Conservation (phyloP, 1,140 invertebrate genomes). For the Magallana angulata region DNA sequence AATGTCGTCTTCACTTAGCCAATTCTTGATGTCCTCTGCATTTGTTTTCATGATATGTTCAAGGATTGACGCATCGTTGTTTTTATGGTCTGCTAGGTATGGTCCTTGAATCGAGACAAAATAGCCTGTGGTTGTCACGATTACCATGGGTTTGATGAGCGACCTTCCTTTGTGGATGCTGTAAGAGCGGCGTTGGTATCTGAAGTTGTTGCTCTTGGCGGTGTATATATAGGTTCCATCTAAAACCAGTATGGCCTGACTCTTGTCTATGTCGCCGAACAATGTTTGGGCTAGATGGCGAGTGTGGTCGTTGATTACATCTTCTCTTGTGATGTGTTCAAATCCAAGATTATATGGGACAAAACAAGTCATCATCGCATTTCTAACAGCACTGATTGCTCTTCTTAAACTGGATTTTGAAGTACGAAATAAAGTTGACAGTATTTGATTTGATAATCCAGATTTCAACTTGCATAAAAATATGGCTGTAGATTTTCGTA, state of each 20-base stretch:
- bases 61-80: too few species aligned
- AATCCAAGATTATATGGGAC: slow-evolving; percentile 39
- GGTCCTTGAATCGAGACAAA: too few species aligned
- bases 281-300: slow-evolving; percentile 38
- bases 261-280: slow-evolving; percentile 37
- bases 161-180: too few species aligned
- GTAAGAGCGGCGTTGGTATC: too few species aligned
- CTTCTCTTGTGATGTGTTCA: slow-evolving; percentile 40
- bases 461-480: slow-evolving; percentile 39
- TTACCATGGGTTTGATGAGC: too few species aligned
- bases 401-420: slow-evolving; percentile 10
- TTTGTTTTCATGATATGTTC: too few species aligned
- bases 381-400: slow-evolving; percentile 32
- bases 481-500: slow-evolving; percentile 28
- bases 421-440: slow-evolving; percentile 45
- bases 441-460: slow-evolving; percentile 39
- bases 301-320: slow-evolving; percentile 42
- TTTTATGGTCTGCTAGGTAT: too few species aligned
- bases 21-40: too few species aligned
- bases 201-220: too few species aligned
- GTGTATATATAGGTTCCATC: too few species aligned
- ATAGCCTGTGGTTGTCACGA: too few species aligned
- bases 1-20: too few species aligned
- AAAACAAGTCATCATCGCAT: background rate
- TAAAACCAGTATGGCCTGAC: slow-evolving; percentile 7